Percentiles rank a stretch among this genome's conserved stretches.
These are phyloP conservation scores for Chelidonichthys spinosus DNA, from an alignment of 2,797 vertebrate species.

Conservation along the genomic window DNA sequence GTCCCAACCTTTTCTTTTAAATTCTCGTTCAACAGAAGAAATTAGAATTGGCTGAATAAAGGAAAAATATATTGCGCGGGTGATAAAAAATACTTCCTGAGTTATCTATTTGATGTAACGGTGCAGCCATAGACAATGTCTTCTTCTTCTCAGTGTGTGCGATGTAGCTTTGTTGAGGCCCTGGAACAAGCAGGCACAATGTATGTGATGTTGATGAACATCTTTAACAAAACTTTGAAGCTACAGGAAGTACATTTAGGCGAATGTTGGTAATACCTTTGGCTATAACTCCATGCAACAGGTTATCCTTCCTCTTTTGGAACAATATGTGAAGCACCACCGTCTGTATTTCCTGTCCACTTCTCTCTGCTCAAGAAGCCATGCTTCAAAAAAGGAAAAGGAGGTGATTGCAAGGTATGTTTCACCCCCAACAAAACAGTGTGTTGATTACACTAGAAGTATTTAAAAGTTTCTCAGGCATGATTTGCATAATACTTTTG, in stretches of 20 bases:
- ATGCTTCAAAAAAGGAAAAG: conserved; percentile 93
- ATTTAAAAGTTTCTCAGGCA: background rate
- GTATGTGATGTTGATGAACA: background rate
- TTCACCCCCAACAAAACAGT: background rate
- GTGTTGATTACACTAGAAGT: background rate
- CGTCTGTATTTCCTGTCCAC: conserved; percentile 91
- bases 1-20: background rate
- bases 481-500: conserved; percentile 6
- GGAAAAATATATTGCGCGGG: background rate
- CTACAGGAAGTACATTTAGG: background rate
- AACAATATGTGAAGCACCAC: conserved; percentile 94
- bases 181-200: background rate
- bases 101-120: conserved; percentile 11
- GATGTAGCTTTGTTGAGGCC: conserved; percentile 1
- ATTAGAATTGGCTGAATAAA: background rate
- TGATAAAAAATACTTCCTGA: background rate
- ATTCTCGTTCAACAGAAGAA: background rate
- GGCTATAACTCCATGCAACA: conserved; percentile 58
- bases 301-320: conserved; percentile 93
- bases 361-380: conserved; percentile 84
- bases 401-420: conserved; percentile 93
- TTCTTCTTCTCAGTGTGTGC: background rate
- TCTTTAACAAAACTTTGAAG: background rate
- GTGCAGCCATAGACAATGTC: background rate
- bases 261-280: background rate